Conservation (phyloP, 2,797 vertebrate species). For the Vireo griseus region DNA sequence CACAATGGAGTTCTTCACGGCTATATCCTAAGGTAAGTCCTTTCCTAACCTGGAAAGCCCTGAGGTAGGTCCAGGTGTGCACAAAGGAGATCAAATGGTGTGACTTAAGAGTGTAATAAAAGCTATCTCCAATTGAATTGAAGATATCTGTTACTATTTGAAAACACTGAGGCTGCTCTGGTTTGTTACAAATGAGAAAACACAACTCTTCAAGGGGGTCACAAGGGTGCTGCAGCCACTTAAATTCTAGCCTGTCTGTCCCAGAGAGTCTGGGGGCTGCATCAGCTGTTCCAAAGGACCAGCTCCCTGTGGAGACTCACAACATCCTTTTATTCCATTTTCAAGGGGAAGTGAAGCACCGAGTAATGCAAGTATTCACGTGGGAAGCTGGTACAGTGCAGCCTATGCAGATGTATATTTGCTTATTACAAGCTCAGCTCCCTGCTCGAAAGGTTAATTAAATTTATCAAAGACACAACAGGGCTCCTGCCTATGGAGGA, state of each 20-base stretch:
- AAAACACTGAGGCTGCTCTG: neutral
- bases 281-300: neutral
- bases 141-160: neutral
- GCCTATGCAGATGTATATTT: neutral
- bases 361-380: neutral
- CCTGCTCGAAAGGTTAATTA: conserved; percentile 6
- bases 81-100: neutral
- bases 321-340: neutral
- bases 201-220: neutral
- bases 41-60: neutral
- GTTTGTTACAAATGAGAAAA: neutral
- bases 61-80: accelerated
- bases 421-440: conserved; percentile 21
- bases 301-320: neutral
- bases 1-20: conserved; percentile 91
- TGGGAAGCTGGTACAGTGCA: neutral
- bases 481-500: neutral
- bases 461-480: conserved; percentile 8
- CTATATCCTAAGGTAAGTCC: conserved; percentile 86
- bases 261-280: neutral
- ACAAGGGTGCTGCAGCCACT: neutral
- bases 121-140: neutral
- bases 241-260: neutral
- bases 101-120: neutral
- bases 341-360: neutral